Evolutionary conservation across 2,797 vertebrate species (phyloP).

Genomic region (Bovichtus diacanthus): DNA sequence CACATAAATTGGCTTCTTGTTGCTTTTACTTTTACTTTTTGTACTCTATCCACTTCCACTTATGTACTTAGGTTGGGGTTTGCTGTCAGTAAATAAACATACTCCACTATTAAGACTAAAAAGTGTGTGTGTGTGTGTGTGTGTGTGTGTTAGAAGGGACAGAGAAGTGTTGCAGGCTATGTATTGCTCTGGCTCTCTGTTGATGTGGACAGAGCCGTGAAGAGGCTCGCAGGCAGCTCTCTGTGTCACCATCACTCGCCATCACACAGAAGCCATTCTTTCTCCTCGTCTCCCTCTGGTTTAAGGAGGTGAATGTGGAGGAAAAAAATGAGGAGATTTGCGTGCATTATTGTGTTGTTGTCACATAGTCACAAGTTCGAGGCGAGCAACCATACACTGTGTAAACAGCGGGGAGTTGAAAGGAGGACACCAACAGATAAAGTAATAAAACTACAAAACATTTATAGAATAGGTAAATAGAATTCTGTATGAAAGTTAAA

Average conservation of each 20-base stretch:
- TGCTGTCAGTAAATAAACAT: background rate
- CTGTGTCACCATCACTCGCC: constrained; percentile 80
- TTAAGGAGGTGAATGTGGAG: constrained; percentile 28
- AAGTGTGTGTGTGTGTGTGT: constrained; percentile 17
- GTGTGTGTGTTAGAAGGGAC: constrained; percentile 15
- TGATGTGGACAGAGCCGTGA: constrained; percentile 66
- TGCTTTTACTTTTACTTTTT: background rate
- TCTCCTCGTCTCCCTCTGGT: constrained; percentile 22
- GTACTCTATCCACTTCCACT: background rate
- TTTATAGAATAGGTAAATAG: background rate
- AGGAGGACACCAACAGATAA: background rate
- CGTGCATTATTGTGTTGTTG: constrained; percentile 23
- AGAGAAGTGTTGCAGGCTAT: constrained; percentile 44
- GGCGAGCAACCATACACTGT: background rate
- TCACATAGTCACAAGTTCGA: constrained; percentile 21
- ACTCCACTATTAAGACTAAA: background rate
- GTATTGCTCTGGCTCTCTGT: constrained; percentile 39
- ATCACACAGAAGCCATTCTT: constrained; percentile 63
- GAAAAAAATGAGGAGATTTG: constrained; percentile 28
- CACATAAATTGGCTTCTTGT: background rate
- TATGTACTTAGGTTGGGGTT: background rate
- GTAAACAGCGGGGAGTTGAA: constrained; percentile 1
- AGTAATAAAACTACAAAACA: background rate
- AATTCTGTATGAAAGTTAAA: background rate
- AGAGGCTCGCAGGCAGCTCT: constrained; percentile 76